Evolutionary conservation across 2,888 invertebrate genomes (phyloP), one percentile per base, ranked within the genome.

Genomic region (Patella caerulea): DNA sequence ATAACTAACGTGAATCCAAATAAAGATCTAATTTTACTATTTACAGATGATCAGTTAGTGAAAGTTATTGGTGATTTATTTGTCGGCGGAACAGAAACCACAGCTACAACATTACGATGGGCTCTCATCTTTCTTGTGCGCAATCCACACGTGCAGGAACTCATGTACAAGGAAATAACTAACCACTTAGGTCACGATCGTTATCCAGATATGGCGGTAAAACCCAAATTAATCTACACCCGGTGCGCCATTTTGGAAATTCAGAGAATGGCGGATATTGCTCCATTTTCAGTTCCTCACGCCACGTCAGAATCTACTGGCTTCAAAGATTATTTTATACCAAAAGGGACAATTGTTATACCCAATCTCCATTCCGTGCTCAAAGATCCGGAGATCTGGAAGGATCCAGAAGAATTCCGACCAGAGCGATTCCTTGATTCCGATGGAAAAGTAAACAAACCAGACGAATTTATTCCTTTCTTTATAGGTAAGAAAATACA

Each of bases 81-180:
- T 74, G 78, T 77, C 4, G 82, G 81, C 11, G 83, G 83, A 0
- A 79, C 80, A 29, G 83, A 83, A 69, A 83, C 83, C 2, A 82
- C 80, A 15, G 59, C 82, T n/a, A 80, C 79, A 7, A 79, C 83
- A 14, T 72, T 83, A n/a, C 53, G 74, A 29, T 83, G 82, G 83
- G 80, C 74, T 9, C 53, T 83, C 17, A 59, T 82, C 29, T 81
- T 78, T 70, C 55, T 83, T 52, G 54, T 83, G 11, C 76, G 70
- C 53, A 34, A 81, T 65, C 82, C 79, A 2, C 78, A 81, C 14
- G 71, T 82, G 0, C 81, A 82, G 76, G 24, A 71, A 19, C 73
- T 65, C 17, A 72, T 82, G 52, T 79, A 73, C 15, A 89, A 90
- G 29, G 93, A 93, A 85, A 78, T 93, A 69, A 86, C 90, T 14